Conservation (phyloP, 2,888 invertebrate genomes). For the Busseola fusca region DNA sequence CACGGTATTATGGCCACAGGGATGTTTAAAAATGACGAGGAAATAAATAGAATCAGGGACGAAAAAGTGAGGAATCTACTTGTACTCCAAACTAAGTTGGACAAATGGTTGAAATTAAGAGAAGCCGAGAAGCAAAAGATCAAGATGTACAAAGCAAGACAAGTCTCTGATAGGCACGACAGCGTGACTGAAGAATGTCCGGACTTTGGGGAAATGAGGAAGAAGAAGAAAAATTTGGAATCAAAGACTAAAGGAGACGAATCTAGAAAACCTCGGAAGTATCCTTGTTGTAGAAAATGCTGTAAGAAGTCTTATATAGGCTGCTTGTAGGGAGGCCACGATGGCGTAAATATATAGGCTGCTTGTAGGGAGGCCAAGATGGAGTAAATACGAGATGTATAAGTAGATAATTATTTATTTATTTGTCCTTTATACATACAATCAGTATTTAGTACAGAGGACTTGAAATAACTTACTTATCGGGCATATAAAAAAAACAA, state of each 20-base stretch:
- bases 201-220: slow-evolving; percentile 16
- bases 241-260: not conserved
- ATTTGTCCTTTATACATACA: too few relatives aligned
- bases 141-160: not conserved
- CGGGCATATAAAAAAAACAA: too few relatives aligned
- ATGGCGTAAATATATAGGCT: slow-evolving; percentile 18
- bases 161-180: not conserved
- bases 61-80: slow-evolving; percentile 18
- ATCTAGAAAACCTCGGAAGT: not conserved
- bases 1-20: not conserved
- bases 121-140: slow-evolving; percentile 30
- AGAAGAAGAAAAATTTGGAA: not conserved
- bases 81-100: slow-evolving; percentile 23
- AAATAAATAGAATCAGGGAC: not conserved
- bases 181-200: slow-evolving; percentile 30
- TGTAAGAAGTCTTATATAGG: slow-evolving; percentile 47
- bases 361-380: slow-evolving; percentile 14
- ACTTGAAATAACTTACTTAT: too few relatives aligned
- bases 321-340: slow-evolving; percentile 22
- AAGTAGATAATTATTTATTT: too few relatives aligned
- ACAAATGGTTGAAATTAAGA: slow-evolving; percentile 34
- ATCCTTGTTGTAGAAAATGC: slow-evolving; percentile 50
- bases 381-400: not conserved
- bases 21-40: not conserved
- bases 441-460: too few relatives aligned